phyloP scores from a whole-genome alignment of 2,797 vertebrate species.

The Eidolon dupreanum region DNA sequence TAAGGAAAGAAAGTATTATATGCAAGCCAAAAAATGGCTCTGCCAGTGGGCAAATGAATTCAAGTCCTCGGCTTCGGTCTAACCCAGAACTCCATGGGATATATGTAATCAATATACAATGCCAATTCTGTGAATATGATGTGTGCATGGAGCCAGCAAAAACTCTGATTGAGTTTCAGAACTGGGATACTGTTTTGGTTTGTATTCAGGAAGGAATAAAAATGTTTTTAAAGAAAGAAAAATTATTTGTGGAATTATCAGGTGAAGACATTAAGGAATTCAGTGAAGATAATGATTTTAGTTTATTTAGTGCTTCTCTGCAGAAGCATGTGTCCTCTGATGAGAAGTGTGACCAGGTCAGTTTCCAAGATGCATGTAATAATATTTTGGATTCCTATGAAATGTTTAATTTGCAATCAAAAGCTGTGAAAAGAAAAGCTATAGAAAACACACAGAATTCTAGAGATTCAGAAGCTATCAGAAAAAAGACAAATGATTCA shows the following conservation, averaged over 20 bases:
- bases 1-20: constrained; percentile 90
- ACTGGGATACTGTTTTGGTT: constrained; percentile 91
- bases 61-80: constrained; percentile 87
- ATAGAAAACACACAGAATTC: constrained; percentile 55
- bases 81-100: constrained; percentile 90
- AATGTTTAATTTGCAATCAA: constrained; percentile 88
- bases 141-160: constrained; percentile 96
- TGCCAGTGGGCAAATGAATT: constrained; percentile 76
- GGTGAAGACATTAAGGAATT: constrained; percentile 88
- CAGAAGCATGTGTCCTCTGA: constrained; percentile 68
- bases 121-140: constrained; percentile 93
- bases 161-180: constrained; percentile 96
- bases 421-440: constrained; percentile 88
- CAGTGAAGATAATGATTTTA: constrained; percentile 83
- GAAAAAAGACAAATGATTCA: constrained; percentile 60
- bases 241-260: constrained; percentile 88
- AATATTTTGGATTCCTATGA: constrained; percentile 84
- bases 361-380: constrained; percentile 78
- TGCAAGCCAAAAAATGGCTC: constrained; percentile 86
- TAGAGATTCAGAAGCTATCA: constrained; percentile 6
- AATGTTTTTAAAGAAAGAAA: constrained; percentile 91
- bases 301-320: constrained; percentile 56
- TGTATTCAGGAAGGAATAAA: constrained; percentile 93
- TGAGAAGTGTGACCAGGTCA: constrained; percentile 58
- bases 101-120: constrained; percentile 94